These are phyloP conservation scores for Pithys albifrons DNA, from an alignment of 2,113 vertebrate species.

Conservation along the genomic window DNA sequence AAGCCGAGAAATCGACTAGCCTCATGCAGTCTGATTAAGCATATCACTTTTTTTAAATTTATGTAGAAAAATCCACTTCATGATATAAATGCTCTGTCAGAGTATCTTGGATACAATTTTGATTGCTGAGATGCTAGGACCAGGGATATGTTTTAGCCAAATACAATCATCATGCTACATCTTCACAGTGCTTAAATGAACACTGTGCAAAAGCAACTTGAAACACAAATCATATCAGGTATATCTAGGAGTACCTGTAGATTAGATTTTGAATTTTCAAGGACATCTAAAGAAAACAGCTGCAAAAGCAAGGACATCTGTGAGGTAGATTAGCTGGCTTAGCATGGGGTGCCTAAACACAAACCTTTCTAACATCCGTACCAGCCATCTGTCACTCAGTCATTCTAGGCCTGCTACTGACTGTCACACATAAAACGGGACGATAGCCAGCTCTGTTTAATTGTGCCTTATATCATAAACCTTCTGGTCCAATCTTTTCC, in stretches of 20 bases:
- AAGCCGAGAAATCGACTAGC: neutral
- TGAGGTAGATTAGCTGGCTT: constrained; percentile 57
- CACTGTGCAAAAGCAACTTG: neutral
- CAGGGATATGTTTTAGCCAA: neutral
- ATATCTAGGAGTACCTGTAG: neutral
- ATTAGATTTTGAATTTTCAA: constrained; percentile 17
- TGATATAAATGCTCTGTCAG: neutral
- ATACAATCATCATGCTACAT: no score
- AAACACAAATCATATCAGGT: neutral
- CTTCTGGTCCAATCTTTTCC: neutral
- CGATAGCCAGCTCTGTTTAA: neutral
- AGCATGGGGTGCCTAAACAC: constrained; percentile 21
- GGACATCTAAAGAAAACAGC: constrained; percentile 49
- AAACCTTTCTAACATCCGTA: constrained; percentile 17
- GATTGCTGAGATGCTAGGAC: neutral
- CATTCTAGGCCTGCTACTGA: constrained; percentile 7
- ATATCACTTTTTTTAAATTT: neutral
- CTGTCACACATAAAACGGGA: neutral
- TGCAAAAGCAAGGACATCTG: constrained; percentile 51
- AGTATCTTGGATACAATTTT: neutral
- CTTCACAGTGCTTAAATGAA: neutral
- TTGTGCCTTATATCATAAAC: neutral
- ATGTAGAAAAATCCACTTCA: neutral
- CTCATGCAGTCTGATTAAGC: neutral
- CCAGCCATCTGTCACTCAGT: constrained; percentile 51